Conservation (phyloP, 2,888 invertebrate genomes). For the Seira musarum region DNA sequence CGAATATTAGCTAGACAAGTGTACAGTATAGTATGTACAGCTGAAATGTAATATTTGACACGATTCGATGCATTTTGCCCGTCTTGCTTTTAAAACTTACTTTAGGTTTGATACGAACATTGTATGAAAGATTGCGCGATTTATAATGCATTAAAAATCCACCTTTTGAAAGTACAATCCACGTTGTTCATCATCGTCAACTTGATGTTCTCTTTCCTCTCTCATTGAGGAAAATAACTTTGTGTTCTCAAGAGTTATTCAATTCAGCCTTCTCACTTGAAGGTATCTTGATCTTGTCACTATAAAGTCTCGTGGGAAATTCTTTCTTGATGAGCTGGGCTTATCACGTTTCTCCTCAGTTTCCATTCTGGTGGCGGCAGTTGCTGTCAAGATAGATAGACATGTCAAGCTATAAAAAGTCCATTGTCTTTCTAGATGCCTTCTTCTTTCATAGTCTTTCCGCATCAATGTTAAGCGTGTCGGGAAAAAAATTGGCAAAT, state of each 20-base stretch:
- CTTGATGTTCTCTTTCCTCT: background rate
- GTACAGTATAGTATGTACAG: background rate
- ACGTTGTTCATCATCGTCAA: background rate
- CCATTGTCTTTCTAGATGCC: conserved; percentile 3
- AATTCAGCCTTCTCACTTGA: background rate
- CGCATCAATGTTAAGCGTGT: too few species aligned
- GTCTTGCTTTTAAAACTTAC: background rate
- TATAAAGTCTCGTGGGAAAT: conserved; percentile 16
- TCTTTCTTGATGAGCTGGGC: conserved; percentile 13
- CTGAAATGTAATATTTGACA: conserved; percentile 16
- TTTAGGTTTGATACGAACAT: background rate
- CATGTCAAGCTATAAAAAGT: conserved; percentile 5
- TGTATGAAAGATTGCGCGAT: too few species aligned
- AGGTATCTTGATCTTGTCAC: conserved; percentile 19
- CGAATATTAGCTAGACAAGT: conserved; percentile 31
- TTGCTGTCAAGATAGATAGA: background rate
- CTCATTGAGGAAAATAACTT: background rate
- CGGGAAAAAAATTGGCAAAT: too few species aligned
- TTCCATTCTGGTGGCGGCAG: conserved; percentile 1
- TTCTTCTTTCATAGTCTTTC: background rate
- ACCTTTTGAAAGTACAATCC: background rate
- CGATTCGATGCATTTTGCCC: conserved; percentile 4
- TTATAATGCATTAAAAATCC: too few species aligned
- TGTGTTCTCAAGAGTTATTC: background rate
- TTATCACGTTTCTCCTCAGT: conserved; percentile 4